Evolutionary conservation across 2,113 vertebrate species (phyloP).

Genomic region (Macrotis lagotis): DNA sequence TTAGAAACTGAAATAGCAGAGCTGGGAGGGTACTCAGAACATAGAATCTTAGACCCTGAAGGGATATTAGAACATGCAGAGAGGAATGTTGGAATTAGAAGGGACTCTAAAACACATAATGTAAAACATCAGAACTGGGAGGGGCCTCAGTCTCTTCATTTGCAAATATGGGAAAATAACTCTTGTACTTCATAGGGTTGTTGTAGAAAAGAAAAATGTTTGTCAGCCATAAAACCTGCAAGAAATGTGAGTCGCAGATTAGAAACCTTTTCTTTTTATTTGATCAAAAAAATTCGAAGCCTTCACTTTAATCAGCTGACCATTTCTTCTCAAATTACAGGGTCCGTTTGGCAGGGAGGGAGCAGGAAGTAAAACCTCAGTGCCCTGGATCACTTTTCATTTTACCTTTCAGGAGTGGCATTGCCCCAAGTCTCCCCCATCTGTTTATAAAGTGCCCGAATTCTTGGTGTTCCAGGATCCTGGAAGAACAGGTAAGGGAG

Average conservation of each 20-base stretch:
- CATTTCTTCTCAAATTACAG: neutral
- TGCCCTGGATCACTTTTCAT: neutral
- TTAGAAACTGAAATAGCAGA: neutral
- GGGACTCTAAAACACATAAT: neutral
- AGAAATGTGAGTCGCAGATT: neutral
- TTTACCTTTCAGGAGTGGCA: neutral
- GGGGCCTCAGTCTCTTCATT: neutral
- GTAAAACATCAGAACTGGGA: neutral
- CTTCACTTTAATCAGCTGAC: neutral
- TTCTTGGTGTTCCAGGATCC: neutral
- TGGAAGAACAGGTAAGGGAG: neutral
- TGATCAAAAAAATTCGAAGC: neutral
- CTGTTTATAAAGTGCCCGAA: neutral
- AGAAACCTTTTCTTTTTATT: neutral
- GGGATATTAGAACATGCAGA: neutral
- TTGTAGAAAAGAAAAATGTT: neutral
- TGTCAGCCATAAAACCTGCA: neutral
- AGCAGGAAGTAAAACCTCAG: neutral
- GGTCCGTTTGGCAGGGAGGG: neutral
- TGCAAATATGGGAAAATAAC: neutral
- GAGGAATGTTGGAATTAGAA: neutral
- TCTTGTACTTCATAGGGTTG: neutral
- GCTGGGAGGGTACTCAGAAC: neutral
- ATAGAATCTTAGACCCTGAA: neutral
- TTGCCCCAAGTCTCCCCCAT: neutral